A percentile compares a stretch with the other conserved stretches of the same genome.
Evolutionary conservation across 2,888 invertebrate species (phyloP).

Genomic region (Ochropleura plecta): DNA sequence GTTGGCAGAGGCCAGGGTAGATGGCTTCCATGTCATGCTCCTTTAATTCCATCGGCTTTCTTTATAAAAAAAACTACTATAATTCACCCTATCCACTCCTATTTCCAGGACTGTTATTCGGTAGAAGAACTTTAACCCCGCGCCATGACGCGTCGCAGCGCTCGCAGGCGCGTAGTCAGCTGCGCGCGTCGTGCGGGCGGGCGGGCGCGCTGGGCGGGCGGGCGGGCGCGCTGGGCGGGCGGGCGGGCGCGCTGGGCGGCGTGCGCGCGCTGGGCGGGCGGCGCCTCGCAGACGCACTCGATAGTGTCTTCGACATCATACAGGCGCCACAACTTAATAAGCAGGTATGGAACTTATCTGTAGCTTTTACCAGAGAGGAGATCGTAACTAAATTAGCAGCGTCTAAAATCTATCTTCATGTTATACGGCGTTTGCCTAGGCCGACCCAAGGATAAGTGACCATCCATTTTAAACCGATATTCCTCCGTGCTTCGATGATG

Average conservation of each 20-base stretch:
- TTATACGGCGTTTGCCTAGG: too few relatives aligned
- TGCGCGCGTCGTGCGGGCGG: constrained; percentile 76
- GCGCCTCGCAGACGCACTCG: constrained; percentile 79
- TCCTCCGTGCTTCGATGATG: too few relatives aligned
- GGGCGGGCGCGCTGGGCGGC: constrained; percentile 27
- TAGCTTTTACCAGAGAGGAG: background rate
- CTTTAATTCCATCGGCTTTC: too few relatives aligned
- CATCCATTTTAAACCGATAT: too few relatives aligned
- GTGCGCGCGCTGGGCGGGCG: constrained; percentile 68
- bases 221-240: constrained; percentile 25
- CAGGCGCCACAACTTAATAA: constrained; percentile 92
- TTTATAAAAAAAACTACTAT: too few relatives aligned
- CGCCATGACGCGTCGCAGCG: constrained; percentile 67
- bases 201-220: constrained; percentile 25
- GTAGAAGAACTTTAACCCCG: constrained; percentile 60
- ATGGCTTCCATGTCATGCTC: too few relatives aligned
- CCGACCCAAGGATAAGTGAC: too few relatives aligned
- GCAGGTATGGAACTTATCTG: constrained; percentile 76
- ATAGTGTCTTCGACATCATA: constrained; percentile 82
- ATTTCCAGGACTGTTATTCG: constrained; percentile 78
- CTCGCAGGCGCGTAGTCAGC: constrained; percentile 80
- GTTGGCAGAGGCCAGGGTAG: too few relatives aligned
- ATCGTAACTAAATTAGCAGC: too few relatives aligned
- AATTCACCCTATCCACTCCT: too few relatives aligned
- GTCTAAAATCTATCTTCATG: too few relatives aligned